phyloP scores from a whole-genome alignment of 2,888 invertebrate genomes.

The Cataglyphis rosenhaueri region DNA sequence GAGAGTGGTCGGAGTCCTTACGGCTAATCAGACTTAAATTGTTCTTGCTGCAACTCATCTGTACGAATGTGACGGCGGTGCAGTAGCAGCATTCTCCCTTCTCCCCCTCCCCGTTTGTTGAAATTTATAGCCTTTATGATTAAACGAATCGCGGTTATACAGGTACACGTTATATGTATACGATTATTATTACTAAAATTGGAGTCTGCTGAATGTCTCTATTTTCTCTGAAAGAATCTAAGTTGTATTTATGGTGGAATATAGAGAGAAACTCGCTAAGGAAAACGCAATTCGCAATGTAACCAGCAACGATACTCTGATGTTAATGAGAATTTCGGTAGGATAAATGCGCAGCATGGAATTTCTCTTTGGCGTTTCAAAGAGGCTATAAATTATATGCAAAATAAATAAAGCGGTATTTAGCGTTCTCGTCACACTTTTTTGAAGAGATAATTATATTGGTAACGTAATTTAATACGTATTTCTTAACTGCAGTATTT shows the following conservation, averaged over 20 bases:
- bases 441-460: conserved; percentile 6
- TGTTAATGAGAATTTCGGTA: conserved; percentile 21
- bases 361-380: neutral
- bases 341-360: neutral
- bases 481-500: neutral
- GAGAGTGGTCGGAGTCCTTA: conserved; percentile 40
- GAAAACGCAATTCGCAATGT: conserved; percentile 16
- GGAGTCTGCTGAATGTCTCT: conserved; percentile 10
- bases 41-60: conserved; percentile 45
- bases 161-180: conserved; percentile 10
- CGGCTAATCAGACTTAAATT: conserved; percentile 52
- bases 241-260: conserved; percentile 26
- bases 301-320: conserved; percentile 8
- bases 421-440: neutral
- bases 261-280: neutral
- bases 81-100: neutral
- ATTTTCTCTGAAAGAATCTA: conserved; percentile 9
- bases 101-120: neutral
- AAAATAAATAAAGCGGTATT: conserved; percentile 32
- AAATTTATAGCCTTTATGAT: conserved; percentile 42
- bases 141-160: conserved; percentile 40
- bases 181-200: conserved; percentile 48
- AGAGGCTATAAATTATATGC: conserved; percentile 17
- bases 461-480: neutral
- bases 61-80: conserved; percentile 17